Evolutionary conservation across 2,113 vertebrate species (phyloP).

Genomic region (human (Homo sapiens)): GRCh38 chr13:78392001-78392500

Average conservation of each 20-base stretch:
- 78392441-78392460: not conserved
- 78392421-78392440: not conserved
- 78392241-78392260: not conserved
- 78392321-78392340: not conserved
- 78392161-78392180: not conserved
- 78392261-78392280: not conserved
- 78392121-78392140: not conserved
- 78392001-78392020: not conserved
- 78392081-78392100: not conserved
- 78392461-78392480: not conserved
- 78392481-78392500: not conserved
- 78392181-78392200: not conserved
- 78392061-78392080: not conserved
- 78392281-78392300: constrained; percentile 6
- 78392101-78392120: constrained; percentile 13
- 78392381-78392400: not conserved
- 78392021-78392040: not conserved
- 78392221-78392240: not conserved
- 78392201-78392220: not conserved
- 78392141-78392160: constrained; percentile 28
- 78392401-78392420: not conserved
- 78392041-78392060: not conserved
- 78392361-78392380: not conserved
- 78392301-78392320: not conserved
- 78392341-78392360: not conserved